Conservation (phyloP, 2,797 vertebrate species). For the Pseudocheirus occidentalis region DNA sequence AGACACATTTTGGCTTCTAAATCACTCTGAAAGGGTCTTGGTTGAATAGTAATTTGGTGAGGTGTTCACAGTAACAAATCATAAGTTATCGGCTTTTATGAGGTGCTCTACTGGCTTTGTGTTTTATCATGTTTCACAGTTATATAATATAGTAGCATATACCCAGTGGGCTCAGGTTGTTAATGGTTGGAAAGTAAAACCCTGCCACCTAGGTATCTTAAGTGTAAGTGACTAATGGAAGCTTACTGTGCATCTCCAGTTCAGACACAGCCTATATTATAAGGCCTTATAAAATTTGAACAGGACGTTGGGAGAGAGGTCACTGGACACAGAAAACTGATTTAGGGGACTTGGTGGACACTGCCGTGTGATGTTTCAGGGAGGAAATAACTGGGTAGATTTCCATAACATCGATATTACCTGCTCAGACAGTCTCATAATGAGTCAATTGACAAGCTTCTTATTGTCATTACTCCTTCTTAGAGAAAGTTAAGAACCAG, state of each 20-base stretch:
- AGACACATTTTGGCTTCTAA: constrained; percentile 21
- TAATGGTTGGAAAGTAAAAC: constrained; percentile 60
- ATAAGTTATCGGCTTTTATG: constrained; percentile 19
- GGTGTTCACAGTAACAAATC: background rate
- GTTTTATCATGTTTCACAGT: background rate
- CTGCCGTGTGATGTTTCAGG: constrained; percentile 36
- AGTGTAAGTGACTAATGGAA: constrained; percentile 62
- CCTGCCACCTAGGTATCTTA: constrained; percentile 50
- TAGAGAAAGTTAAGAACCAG: constrained; percentile 39
- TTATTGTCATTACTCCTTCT: constrained; percentile 13
- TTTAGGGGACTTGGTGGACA: constrained; percentile 53
- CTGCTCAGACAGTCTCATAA: constrained; percentile 30
- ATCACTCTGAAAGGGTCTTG: background rate
- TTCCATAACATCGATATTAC: constrained; percentile 17
- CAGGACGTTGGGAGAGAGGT: background rate
- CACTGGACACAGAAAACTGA: constrained; percentile 28
- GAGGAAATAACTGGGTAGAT: constrained; percentile 53
- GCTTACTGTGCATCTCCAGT: constrained; percentile 66
- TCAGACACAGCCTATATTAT: constrained; percentile 9
- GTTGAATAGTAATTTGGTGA: background rate
- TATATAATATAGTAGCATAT: constrained; percentile 15
- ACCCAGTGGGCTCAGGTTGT: constrained; percentile 28
- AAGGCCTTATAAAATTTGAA: constrained; percentile 39
- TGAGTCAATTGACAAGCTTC: constrained; percentile 28
- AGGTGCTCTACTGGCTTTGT: constrained; percentile 5